Conservation (phyloP, 2,113 vertebrate genomes). For the Tonatia bakeri region DNA sequence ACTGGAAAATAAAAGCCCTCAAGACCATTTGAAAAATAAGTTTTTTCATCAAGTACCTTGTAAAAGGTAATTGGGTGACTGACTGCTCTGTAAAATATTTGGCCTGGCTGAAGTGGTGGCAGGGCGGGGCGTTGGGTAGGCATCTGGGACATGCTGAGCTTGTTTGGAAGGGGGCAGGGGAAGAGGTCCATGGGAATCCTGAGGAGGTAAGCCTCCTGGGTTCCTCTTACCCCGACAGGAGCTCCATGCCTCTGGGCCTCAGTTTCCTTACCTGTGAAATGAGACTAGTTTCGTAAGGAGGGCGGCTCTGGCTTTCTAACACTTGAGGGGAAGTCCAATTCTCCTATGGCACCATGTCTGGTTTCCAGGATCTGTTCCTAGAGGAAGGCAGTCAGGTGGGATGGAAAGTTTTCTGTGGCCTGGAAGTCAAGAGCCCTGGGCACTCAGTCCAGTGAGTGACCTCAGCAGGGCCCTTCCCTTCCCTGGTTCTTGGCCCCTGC, state of each 20-base stretch:
- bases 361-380: neutral
- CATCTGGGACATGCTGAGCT: fast-evolving
- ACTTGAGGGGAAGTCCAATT: neutral
- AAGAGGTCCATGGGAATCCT: neutral
- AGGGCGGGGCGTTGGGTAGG: fast-evolving
- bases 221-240: neutral
- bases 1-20: neutral
- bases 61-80: neutral
- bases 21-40: neutral
- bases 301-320: neutral
- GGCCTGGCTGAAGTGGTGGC: neutral
- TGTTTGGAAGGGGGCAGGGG: neutral
- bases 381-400: neutral
- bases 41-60: neutral
- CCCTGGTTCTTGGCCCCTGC: neutral
- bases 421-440: neutral
- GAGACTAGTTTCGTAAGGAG: neutral
- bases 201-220: neutral
- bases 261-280: neutral
- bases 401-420: neutral
- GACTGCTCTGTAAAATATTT: neutral
- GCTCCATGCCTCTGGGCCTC: neutral
- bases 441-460: neutral
- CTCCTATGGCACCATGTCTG: neutral
- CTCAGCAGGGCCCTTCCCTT: neutral